Evolutionary conservation across 2,888 invertebrate genomes (phyloP), one percentile per base, ranked within the genome.

Genomic region (Laspeyria flexula): DNA sequence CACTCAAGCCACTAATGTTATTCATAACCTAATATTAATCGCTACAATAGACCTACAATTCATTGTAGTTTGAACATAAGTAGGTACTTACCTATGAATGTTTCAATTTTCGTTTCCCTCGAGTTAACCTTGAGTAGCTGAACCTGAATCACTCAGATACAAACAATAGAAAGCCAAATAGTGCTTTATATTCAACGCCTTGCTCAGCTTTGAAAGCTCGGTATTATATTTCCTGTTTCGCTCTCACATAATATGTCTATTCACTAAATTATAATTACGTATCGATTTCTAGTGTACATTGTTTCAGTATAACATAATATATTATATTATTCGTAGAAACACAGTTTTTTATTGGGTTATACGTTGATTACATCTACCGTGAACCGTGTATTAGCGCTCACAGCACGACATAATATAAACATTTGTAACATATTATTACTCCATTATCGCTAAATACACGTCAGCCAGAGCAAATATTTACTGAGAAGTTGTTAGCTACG

Each of bases 401-500:
- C 80, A 79, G 70, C 73, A 71, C 73, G 77, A 78, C 76, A 78
- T 78, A 80, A 79, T 78, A 79, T 78, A 85, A 86, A 87, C 84
- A 84, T 75, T 82, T 82, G 78, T 82, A 81, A 79, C 79, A 77
- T 77, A 79, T 81, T 76, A 79, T 81, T 82, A 84, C 75, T 77
- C 79, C 76, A 84, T 83, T 86, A 86, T 83, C 81, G 80, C 77
- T 77, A 73, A 80, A 77, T 79, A 81, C 77, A 81, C 83, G 84
- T 82, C 81, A 81, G 69, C 65, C 61, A 71, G 52, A 72, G 74
- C 67, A 81, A 85, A 87, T 85, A 76, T 87, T 87, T 84, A 76
- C 78, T 50, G 50, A 81, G 69, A 76, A 85, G 78, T 79, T 79
- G 71, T 70, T 75, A 69, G 63, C 65, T 46, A 63, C 55, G 61